These are phyloP conservation scores for Mimachlamys varia DNA, from an alignment of 2,888 invertebrate species.

Conservation along the genomic window DNA sequence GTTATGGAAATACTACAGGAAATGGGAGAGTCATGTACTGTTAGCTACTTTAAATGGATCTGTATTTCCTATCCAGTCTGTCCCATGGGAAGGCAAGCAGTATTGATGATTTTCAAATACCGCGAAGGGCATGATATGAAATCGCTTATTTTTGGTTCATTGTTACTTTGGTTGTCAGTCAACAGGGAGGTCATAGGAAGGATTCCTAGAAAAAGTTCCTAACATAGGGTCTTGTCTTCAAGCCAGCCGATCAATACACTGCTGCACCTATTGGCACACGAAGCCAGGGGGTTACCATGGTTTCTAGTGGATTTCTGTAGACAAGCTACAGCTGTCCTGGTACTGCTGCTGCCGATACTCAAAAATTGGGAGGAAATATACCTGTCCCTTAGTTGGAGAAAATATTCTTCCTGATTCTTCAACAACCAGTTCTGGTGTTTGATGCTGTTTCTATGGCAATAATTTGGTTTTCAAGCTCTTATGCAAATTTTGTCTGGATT, in stretches of 20 bases:
- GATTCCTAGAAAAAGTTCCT: constrained; percentile 28
- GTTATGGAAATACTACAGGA: constrained; percentile 12
- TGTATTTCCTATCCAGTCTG: neutral
- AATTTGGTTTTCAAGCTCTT: constrained; percentile 28
- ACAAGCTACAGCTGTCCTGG: neutral
- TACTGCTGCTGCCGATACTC: neutral
- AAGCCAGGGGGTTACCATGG: constrained; percentile 31
- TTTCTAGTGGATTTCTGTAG: neutral
- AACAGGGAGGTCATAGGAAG: constrained; percentile 26
- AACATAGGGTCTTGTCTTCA: constrained; percentile 31
- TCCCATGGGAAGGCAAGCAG: constrained; percentile 12
- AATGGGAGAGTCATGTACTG: neutral
- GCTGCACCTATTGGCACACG: constrained; percentile 24
- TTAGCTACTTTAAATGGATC: neutral
- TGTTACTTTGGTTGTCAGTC: constrained; percentile 32
- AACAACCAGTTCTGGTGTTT: neutral
- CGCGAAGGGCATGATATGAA: neutral
- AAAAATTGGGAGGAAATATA: constrained; percentile 12
- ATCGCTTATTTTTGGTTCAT: constrained; percentile 5
- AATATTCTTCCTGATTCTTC: neutral
- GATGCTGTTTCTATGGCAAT: neutral
- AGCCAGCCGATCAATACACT: constrained; percentile 32
- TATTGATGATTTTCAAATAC: constrained; percentile 27
- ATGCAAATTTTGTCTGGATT: constrained; percentile 26
- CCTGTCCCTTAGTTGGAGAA: neutral